Evolutionary conservation across 2,797 vertebrate genomes (phyloP).

Genomic region (Choloepus didactylus): DNA sequence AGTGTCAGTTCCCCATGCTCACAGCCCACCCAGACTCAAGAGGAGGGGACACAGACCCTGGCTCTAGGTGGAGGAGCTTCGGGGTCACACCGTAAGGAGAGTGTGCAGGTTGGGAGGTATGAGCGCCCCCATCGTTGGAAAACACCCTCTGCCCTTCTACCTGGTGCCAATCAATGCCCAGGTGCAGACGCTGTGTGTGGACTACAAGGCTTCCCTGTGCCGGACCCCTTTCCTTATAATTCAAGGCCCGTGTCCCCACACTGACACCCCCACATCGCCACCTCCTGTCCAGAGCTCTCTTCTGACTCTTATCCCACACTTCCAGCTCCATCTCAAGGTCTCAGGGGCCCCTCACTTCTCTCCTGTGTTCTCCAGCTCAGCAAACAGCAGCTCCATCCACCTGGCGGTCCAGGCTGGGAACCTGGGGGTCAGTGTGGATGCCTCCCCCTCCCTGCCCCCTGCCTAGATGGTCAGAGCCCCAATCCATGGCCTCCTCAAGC

Average conservation of each 20-base stretch:
- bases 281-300: neutral
- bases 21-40: too few relatives aligned
- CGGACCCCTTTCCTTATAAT: neutral
- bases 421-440: too few relatives aligned
- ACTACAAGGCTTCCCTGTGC: neutral
- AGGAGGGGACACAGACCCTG: too few relatives aligned
- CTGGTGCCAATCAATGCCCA: accelerated
- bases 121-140: neutral
- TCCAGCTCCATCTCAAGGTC: neutral
- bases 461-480: neutral
- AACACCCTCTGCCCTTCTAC: neutral
- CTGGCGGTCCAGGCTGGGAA: neutral
- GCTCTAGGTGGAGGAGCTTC: neutral
- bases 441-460: neutral
- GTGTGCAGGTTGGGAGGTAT: neutral
- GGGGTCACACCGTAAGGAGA: neutral
- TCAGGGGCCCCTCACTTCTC: neutral
- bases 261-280: neutral
- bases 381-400: accelerated
- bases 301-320: neutral
- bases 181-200: too few relatives aligned
- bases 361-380: neutral
- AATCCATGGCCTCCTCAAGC: neutral
- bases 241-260: neutral
- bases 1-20: accelerated